Evolutionary conservation across 2,888 invertebrate species (phyloP), one percentile per base, ranked within the genome.

Genomic region (Stegophylla sp.): DNA sequence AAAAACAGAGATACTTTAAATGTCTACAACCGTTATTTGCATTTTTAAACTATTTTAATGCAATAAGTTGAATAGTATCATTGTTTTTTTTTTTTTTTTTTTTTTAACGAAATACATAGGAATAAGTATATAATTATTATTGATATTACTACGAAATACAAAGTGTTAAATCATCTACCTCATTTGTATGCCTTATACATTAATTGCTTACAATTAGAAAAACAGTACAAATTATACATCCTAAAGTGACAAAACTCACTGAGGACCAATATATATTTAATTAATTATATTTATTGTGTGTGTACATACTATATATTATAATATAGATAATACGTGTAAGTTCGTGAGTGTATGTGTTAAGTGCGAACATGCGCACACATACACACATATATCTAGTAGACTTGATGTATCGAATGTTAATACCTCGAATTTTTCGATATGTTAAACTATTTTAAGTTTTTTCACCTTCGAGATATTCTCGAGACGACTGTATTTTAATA

Each of bases 161-260:
- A 71, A 79, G 71, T 1, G 63, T 71, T 53, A 79, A 79, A 79
- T 71, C 71, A 79, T 79, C 79, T 79, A 79, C 79, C 79, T 79
- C 79, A 79, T 79, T 77, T 71, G 59, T 79, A 79, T 79, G 79
- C 79, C 79, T 79, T 79, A 61, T 71, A 73, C 45, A 77, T 59
- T 77, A 69, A 69, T 77, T 59, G 45, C 56, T 45, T 77, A 77
- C 17, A 59, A 67, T 51, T 76, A 76, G 51, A 76, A 76, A 51
- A 66, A 76, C 41, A 76, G 75, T 76, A 76, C 75, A 76, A 76
- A 76, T 76, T 51, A 7, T 76, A 53, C 48, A 74, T 76, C 75
- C 75, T 76, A 76, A 76, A 76, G 75, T 76, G 75, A 76, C n/a
- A 13, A 23, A 64, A 53, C 75, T 76, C 75, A 66, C 75, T 76